Conservation (phyloP, 2,888 invertebrate genomes). For the Tinea semifulvella region DNA sequence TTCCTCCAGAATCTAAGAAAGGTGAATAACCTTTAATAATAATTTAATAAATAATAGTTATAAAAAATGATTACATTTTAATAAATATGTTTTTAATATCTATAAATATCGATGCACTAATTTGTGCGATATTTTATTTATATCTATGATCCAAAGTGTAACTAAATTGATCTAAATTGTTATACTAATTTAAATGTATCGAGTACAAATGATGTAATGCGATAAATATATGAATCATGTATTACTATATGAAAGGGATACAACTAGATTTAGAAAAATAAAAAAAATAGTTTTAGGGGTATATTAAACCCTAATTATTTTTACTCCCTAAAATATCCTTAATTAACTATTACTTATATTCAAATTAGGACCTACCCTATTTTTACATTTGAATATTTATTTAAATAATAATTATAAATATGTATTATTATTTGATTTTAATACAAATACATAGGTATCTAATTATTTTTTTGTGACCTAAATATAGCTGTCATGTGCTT, state of each 20-base stretch:
- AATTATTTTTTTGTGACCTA: too few species aligned
- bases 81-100: background rate
- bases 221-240: conserved; percentile 1
- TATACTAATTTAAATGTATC: background rate
- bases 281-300: too few species aligned
- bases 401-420: too few species aligned
- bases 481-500: too few species aligned
- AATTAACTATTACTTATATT: too few species aligned
- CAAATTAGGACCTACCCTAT: too few species aligned
- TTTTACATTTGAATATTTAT: too few species aligned
- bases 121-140: background rate
- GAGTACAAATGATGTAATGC: background rate
- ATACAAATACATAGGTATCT: too few species aligned
- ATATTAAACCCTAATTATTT: too few species aligned
- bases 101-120: background rate
- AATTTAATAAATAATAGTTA: too few species aligned
- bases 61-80: background rate
- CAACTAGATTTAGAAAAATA: background rate
- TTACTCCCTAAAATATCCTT: too few species aligned
- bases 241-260: background rate
- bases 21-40: conserved; percentile 28
- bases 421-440: too few species aligned
- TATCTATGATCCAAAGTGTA: background rate
- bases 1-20: conserved; percentile 33
- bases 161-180: background rate